Evolutionary conservation across 2,113 vertebrate genomes (phyloP), one percentile per base, ranked within the genome.

Genomic region (Chunga burmeisteri): DNA sequence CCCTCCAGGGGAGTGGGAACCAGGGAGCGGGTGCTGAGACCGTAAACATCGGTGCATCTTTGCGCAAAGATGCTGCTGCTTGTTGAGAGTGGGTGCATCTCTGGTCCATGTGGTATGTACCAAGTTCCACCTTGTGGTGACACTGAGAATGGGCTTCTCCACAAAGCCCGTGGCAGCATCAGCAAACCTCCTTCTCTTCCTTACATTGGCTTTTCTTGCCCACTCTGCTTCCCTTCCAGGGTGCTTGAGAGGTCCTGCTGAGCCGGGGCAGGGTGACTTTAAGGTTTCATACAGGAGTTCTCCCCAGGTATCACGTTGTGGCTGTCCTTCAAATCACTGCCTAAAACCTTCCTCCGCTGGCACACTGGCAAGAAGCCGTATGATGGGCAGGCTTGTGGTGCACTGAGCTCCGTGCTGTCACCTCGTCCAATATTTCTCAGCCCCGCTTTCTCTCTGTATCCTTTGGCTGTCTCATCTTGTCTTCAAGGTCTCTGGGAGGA

Each of bases 81-180:
- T 7, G 44, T 4, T 82, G 56, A 38, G 49, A 21, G 21, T 10
- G 49, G 38, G 22, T 42, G 70, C n/a, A 46, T 92, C 88, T 36
- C 21, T 3, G 1, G 71, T 53, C 42, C 55, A 81, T 94, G 73
- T 66, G 86, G 38, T 95, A 94, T 97, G 97, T 75, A 94, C 81
- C 85, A 91, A 96, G 97, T 97, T 97, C 97, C 97, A 97, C 95
- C 97, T 96, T 97, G 97, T 97, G 97, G 97, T 92, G 81, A 92
- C 77, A 73, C 78, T 55, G 74, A 71, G 95, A 96, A 96, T n/a
- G 85, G 78, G 82, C 67, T 80, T 77, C 92, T 56, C 61, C 63
- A 62, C 36, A 63, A 75, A 80, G 42, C 36, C 38, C 0, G 23
- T 12, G 50, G 61, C 55, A 81, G 46, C 25, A 59, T 16, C 55